A percentile compares a stretch with the other conserved stretches of the same genome.
Conservation (phyloP, 2,888 invertebrate species). For the Ornithoptera priamus region DNA sequence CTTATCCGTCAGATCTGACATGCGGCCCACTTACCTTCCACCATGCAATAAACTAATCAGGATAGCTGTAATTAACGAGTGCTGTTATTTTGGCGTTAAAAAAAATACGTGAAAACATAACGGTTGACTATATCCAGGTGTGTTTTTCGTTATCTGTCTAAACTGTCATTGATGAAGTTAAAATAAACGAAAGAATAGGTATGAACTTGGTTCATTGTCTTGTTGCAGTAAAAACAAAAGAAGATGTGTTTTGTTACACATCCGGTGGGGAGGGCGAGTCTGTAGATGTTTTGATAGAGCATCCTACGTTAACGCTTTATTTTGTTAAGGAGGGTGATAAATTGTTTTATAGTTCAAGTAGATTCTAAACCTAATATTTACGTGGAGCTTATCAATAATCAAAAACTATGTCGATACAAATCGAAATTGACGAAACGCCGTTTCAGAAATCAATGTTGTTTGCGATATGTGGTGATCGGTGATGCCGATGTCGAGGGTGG, state of each 20-base stretch:
- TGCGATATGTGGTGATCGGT: conserved; percentile 57
- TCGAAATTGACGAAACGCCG: conserved; percentile 47
- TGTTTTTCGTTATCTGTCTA: conserved; percentile 36
- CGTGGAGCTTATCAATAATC: conserved; percentile 7
- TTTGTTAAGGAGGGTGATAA: neutral
- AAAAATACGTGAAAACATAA: conserved; percentile 37
- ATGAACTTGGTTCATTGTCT: conserved; percentile 19
- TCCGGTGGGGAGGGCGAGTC: conserved; percentile 30
- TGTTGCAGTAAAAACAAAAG: conserved; percentile 29
- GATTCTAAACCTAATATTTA: conserved; percentile 2
- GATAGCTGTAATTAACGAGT: conserved; percentile 68
- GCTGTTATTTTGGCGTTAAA: conserved; percentile 60
- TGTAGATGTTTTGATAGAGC: conserved; percentile 20
- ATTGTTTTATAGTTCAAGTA: neutral
- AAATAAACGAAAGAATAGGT: conserved; percentile 20
- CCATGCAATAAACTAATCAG: conserved; percentile 62
- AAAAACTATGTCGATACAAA: conserved; percentile 15
- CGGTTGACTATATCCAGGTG: conserved; percentile 9
- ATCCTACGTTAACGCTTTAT: conserved; percentile 18
- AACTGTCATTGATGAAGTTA: conserved; percentile 43
- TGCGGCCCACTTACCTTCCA: conserved; percentile 58
- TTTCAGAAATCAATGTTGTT: conserved; percentile 77
- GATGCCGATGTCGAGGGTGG: conserved; percentile 68
- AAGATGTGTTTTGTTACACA: conserved; percentile 29
- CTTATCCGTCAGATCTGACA: conserved; percentile 49